Conservation (phyloP, 2,113 vertebrate genomes). For the Prunella fulvescens region DNA sequence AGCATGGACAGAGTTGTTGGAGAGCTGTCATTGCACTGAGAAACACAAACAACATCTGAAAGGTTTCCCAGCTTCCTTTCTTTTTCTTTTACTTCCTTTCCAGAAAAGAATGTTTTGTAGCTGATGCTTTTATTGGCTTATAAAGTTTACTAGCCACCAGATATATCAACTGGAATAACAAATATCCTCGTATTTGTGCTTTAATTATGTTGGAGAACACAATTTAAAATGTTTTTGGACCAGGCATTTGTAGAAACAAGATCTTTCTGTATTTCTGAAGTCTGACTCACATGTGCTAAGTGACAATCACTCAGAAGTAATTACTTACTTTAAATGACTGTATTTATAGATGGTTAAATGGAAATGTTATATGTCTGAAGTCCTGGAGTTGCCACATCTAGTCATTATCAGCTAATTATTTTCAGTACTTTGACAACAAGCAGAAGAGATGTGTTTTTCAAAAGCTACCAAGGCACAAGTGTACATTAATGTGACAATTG, state of each 20-base stretch:
- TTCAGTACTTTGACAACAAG: neutral
- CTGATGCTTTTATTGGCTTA: neutral
- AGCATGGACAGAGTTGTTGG: neutral
- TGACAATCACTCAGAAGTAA: neutral
- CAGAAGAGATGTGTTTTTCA: neutral
- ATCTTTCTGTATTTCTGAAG: neutral
- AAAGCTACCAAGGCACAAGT: neutral
- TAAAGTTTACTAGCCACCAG: neutral
- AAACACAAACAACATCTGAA: neutral
- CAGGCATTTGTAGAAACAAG: neutral
- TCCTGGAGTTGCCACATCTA: neutral
- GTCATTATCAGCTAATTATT: neutral
- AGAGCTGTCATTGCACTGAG: neutral
- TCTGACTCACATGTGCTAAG: neutral
- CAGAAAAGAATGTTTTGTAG: neutral
- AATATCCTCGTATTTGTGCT: neutral
- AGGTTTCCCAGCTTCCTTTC: neutral
- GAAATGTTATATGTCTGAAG: neutral
- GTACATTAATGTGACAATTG: neutral
- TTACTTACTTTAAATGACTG: neutral
- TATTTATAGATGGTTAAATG: neutral
- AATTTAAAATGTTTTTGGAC: neutral
- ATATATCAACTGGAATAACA: neutral
- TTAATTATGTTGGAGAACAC: neutral
- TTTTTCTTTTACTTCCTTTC: neutral